These are phyloP conservation scores for Papilio gigon DNA, from an alignment of 2,888 invertebrate species.

Conservation along the genomic window DNA sequence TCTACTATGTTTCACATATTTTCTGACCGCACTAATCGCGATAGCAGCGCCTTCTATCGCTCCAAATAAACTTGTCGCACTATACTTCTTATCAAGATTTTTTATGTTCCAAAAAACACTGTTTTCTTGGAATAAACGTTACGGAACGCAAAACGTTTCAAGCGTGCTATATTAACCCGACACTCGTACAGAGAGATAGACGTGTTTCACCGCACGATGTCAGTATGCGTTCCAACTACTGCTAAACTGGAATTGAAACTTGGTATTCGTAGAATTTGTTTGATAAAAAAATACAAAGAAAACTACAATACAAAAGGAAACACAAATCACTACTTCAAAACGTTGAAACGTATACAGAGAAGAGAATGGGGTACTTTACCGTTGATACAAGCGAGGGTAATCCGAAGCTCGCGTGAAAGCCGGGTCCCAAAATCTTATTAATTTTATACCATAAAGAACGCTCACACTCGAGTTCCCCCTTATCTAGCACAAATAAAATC, in stretches of 20 bases:
- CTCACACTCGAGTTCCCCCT: conserved; percentile 34
- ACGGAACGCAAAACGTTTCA: background rate
- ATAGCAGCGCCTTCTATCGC: too few species aligned
- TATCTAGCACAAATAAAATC: conserved; percentile 40
- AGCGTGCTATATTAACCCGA: too few species aligned
- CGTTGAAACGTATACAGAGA: conserved; percentile 19
- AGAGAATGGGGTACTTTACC: conserved; percentile 35
- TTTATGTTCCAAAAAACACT: background rate
- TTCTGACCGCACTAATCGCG: too few species aligned
- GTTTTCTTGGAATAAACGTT: background rate
- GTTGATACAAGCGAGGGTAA: conserved; percentile 33
- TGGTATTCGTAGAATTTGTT: background rate
- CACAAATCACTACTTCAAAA: conserved; percentile 15
- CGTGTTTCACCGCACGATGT: background rate
- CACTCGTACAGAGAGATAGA: background rate
- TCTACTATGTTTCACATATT: too few species aligned
- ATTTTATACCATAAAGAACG: conserved; percentile 40
- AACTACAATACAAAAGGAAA: conserved; percentile 3
- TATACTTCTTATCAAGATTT: background rate
- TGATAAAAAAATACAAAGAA: background rate
- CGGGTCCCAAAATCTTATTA: conserved; percentile 39
- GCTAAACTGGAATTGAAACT: background rate
- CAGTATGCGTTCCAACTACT: background rate
- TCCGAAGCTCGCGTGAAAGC: conserved; percentile 34
- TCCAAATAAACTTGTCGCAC: too few species aligned